Evolutionary conservation across 2,797 vertebrate species (phyloP).

Genomic region (Lacerta viridis): DNA sequence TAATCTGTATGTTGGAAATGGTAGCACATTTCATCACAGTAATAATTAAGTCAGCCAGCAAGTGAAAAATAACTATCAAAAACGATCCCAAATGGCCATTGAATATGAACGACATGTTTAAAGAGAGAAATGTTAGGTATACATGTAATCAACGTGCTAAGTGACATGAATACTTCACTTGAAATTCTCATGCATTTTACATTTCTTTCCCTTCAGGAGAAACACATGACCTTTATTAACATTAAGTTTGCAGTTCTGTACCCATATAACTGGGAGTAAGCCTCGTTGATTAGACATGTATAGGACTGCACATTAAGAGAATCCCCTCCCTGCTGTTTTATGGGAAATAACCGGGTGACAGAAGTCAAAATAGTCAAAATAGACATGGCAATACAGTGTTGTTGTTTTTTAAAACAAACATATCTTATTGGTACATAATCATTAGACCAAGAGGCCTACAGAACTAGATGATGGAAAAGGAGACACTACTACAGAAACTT

Average conservation of each 20-base stretch:
- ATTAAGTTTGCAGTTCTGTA: background rate
- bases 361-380: background rate
- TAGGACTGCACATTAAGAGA: background rate
- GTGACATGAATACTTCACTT: background rate
- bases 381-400: background rate
- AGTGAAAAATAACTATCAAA: constrained; percentile 35
- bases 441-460: background rate
- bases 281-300: too few species aligned
- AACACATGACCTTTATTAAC: constrained; percentile 13
- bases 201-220: constrained; percentile 6
- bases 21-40: background rate
- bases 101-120: background rate
- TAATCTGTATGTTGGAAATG: background rate
- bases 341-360: background rate
- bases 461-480: background rate
- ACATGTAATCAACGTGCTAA: background rate
- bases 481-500: background rate
- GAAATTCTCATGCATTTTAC: constrained; percentile 32
- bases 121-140: background rate
- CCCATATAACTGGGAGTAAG: too few species aligned
- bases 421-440: background rate
- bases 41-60: background rate
- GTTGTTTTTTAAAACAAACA: background rate
- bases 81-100: background rate
- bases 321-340: constrained; percentile 15